Conservation (phyloP, 2,797 vertebrate species). For the Anguilla megastoma region DNA sequence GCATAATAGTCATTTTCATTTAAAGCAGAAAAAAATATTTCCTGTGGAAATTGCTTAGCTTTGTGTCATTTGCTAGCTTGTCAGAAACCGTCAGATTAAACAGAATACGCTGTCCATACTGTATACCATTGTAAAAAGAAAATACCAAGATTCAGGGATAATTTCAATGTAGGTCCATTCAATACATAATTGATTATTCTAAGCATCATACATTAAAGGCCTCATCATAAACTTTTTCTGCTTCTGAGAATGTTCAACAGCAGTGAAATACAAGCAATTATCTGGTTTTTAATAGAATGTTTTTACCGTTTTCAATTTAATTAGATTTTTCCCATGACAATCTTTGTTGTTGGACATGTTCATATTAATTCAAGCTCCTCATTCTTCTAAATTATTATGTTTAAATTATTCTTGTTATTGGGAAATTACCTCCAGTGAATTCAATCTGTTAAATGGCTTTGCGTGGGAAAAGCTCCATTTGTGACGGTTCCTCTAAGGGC, state of each 20-base stretch:
- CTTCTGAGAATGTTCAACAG: slow-evolving; percentile 21
- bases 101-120: neutral
- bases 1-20: neutral
- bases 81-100: neutral
- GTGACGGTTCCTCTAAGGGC: neutral
- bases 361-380: slow-evolving; percentile 25
- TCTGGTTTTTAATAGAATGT: slow-evolving; percentile 19
- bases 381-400: slow-evolving; percentile 34
- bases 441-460: slow-evolving; percentile 33
- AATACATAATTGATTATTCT: slow-evolving; percentile 2
- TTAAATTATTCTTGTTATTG: slow-evolving; percentile 30
- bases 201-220: slow-evolving; percentile 22
- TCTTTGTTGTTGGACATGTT: slow-evolving; percentile 30
- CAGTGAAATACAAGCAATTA: slow-evolving; percentile 13
- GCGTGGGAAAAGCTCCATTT: neutral
- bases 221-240: slow-evolving; percentile 27
- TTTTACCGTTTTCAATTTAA: slow-evolving; percentile 33
- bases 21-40: neutral
- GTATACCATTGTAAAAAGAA: neutral
- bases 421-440: slow-evolving; percentile 36
- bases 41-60: neutral
- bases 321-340: slow-evolving; percentile 5
- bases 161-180: slow-evolving; percentile 24
- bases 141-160: neutral
- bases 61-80: slow-evolving; percentile 18